A percentile compares a stretch with the other conserved stretches of the same genome.
Conservation (phyloP, 2,888 invertebrate species). For the Agrypnus murinus region DNA sequence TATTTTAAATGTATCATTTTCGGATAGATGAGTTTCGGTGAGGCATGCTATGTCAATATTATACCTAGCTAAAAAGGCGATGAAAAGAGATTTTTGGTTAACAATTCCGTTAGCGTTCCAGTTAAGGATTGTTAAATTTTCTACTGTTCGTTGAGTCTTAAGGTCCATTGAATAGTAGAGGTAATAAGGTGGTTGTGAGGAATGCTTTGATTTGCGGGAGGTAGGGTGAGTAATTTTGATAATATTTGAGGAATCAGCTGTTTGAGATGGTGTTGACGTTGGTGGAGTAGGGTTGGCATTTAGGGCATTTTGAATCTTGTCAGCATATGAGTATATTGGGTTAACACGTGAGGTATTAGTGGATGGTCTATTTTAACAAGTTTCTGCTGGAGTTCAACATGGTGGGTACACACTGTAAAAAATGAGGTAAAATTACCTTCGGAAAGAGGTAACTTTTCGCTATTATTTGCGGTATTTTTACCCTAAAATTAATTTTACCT, state of each 20-base stretch:
- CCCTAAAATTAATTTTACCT: too few relatives aligned
- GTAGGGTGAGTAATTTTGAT: constrained; percentile 16
- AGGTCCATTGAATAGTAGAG: constrained; percentile 21
- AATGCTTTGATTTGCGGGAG: constrained; percentile 26
- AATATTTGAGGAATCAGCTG: constrained; percentile 4
- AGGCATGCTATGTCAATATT: constrained; percentile 20
- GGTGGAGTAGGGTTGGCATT: neutral
- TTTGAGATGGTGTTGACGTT: constrained; percentile 11
- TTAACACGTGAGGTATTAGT: constrained; percentile 5
- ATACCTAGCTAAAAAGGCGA: too few relatives aligned
- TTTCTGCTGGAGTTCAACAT: neutral
- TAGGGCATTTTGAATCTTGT: neutral
- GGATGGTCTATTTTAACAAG: neutral
- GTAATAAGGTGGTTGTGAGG: constrained; percentile 1
- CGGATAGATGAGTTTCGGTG: too few relatives aligned
- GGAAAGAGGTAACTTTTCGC: too few relatives aligned
- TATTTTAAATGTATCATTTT: constrained; percentile 30
- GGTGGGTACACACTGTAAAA: too few relatives aligned
- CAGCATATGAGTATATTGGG: neutral
- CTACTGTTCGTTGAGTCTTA: constrained; percentile 6
- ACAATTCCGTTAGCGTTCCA: too few relatives aligned
- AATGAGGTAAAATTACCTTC: too few relatives aligned
- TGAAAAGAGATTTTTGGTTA: constrained; percentile 19
- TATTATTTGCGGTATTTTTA: too few relatives aligned
- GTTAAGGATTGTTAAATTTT: constrained; percentile 28